phyloP scores from a whole-genome alignment of 2,113 vertebrate genomes.

The Lates calcarifer region DNA sequence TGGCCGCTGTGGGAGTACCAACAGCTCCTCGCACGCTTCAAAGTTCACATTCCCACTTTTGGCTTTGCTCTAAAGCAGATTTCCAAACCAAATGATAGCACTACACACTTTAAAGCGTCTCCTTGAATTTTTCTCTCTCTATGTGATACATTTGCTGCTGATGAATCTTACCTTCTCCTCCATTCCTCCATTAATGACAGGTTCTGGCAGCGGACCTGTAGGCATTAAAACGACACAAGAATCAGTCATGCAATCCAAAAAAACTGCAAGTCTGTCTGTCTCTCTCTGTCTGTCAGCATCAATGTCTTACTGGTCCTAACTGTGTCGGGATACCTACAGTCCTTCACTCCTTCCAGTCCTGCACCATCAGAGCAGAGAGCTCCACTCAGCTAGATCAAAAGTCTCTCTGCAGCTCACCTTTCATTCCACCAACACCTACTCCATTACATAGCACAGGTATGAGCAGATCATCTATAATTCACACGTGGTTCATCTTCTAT shows the following conservation, averaged over 20 bases:
- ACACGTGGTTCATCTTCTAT: slow-evolving; percentile 57
- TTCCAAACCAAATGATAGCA: slow-evolving; percentile 5
- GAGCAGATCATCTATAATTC: slow-evolving; percentile 75
- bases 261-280: not conserved
- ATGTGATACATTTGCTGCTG: not conserved
- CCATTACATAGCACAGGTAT: slow-evolving; percentile 70
- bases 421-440: slow-evolving; percentile 56
- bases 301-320: not conserved
- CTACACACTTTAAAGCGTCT: not conserved
- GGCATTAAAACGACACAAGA: slow-evolving; percentile 34
- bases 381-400: slow-evolving; percentile 45
- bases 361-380: slow-evolving; percentile 26
- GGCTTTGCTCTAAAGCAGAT: slow-evolving; percentile 23
- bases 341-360: slow-evolving; percentile 11
- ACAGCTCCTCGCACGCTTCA: slow-evolving; percentile 22
- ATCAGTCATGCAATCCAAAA: slow-evolving; percentile 40
- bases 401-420: slow-evolving; percentile 67
- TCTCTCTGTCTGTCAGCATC: not conserved
- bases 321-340: slow-evolving; percentile 5
- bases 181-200: slow-evolving; percentile 88
- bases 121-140: not conserved
- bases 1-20: slow-evolving; percentile 13
- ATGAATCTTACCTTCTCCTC: slow-evolving; percentile 89
- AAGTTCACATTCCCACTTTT: slow-evolving; percentile 23
- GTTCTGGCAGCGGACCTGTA: slow-evolving; percentile 93